A percentile compares a stretch with the other conserved stretches of the same genome.
Evolutionary conservation across 2,888 invertebrate genomes (phyloP).

Genomic region (Hypolimnas misippus): DNA sequence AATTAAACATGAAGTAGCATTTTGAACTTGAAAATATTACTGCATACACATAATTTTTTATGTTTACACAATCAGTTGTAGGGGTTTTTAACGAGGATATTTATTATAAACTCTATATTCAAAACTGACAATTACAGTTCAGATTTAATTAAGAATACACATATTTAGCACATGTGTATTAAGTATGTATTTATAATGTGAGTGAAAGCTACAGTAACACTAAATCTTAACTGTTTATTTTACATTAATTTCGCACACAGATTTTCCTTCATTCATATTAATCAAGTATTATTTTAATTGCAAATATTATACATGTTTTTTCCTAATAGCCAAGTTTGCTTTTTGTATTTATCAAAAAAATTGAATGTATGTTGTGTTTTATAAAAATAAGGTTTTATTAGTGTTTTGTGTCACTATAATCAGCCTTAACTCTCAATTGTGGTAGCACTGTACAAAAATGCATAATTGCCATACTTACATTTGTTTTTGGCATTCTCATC

Average conservation of each 20-base stretch:
- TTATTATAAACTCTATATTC: background rate
- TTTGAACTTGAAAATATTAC: background rate
- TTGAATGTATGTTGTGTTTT: too few relatives aligned
- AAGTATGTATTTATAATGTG: background rate
- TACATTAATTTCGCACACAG: background rate
- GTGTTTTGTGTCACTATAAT: too few relatives aligned
- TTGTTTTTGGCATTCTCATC: slow-evolving; percentile 88
- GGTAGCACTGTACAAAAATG: background rate
- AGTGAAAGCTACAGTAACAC: background rate
- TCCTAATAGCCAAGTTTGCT: too few relatives aligned
- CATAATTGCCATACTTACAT: slow-evolving; percentile 78
- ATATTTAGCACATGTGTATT: background rate
- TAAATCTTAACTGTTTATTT: background rate
- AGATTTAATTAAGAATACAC: background rate
- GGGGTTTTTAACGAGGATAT: too few relatives aligned
- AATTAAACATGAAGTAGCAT: too few relatives aligned
- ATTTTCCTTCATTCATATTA: background rate
- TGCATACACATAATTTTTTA: background rate
- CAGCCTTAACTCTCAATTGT: too few relatives aligned
- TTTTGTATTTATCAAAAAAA: too few relatives aligned
- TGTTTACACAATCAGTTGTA: background rate
- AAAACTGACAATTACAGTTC: background rate
- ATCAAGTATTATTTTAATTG: too few relatives aligned
- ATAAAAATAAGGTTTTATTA: too few relatives aligned
- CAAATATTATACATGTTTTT: too few relatives aligned